Percentiles rank a stretch among this genome's conserved stretches.
phyloP scores from a whole-genome alignment of 2,113 vertebrate genomes.

The Eurypyga helias region DNA sequence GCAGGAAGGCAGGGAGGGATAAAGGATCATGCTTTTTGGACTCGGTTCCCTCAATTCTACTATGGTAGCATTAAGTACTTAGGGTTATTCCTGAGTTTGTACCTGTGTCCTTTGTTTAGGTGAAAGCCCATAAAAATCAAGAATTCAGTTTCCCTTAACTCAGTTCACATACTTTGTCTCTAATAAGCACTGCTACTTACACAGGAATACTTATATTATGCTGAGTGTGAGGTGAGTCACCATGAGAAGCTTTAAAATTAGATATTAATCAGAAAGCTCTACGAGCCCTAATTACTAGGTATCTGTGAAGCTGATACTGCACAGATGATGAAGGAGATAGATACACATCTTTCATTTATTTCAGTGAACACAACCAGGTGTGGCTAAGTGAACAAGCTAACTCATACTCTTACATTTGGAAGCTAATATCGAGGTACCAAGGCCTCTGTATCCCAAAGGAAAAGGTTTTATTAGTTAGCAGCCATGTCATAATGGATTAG shows the following conservation, averaged over 20 bases:
- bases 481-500: background rate
- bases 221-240: background rate
- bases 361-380: background rate
- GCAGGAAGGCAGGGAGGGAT: background rate
- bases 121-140: background rate
- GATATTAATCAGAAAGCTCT: slow-evolving; percentile 18
- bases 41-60: background rate
- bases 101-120: background rate
- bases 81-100: background rate
- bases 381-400: background rate
- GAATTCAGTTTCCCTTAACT: background rate
- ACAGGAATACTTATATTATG: background rate
- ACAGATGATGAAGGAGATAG: background rate
- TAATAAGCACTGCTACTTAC: background rate
- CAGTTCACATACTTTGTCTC: background rate
- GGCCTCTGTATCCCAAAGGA: background rate
- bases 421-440: background rate
- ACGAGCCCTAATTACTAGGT: background rate
- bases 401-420: background rate
- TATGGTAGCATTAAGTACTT: background rate
- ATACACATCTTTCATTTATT: background rate
- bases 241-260: background rate
- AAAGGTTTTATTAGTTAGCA: background rate
- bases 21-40: background rate
- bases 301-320: background rate